Percentiles rank a stretch among this genome's conserved stretches.
These are phyloP conservation scores for Chaetophractus vellerosus DNA, from an alignment of 2,797 vertebrate genomes.

Conservation along the genomic window DNA sequence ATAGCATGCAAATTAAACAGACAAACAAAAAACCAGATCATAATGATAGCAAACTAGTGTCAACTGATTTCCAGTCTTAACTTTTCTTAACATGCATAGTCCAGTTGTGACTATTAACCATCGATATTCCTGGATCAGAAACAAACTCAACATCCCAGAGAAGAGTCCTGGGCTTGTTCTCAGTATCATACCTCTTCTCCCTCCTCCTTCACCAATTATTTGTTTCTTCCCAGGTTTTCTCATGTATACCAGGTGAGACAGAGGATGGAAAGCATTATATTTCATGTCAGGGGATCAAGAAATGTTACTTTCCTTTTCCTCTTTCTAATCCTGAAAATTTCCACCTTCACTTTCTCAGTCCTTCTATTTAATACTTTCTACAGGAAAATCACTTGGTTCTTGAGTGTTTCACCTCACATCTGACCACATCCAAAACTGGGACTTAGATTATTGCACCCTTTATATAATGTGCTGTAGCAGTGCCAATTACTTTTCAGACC, in stretches of 20 bases:
- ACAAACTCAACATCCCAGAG: background rate
- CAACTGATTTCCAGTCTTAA: background rate
- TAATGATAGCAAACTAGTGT: background rate
- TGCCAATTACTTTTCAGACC: slow-evolving; percentile 2
- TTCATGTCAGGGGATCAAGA: background rate
- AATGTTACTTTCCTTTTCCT: background rate
- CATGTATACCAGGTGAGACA: background rate
- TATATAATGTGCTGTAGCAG: background rate
- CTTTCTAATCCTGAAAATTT: background rate
- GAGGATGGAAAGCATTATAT: background rate
- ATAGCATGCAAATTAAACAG: slow-evolving; percentile 29
- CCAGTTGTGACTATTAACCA: background rate
- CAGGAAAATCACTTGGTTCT: background rate
- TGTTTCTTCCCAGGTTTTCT: background rate
- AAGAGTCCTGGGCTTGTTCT: background rate
- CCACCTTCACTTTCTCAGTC: background rate
- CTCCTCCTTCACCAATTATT: background rate
- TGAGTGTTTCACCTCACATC: background rate
- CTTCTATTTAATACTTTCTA: background rate
- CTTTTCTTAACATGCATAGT: background rate
- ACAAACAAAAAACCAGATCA: background rate
- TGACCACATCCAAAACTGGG: background rate
- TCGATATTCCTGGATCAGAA: background rate
- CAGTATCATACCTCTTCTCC: background rate
- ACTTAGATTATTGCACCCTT: background rate